Evolutionary conservation across 2,888 invertebrate genomes (phyloP), one percentile per base, ranked within the genome.

Genomic region (Parasteatoda lunata): DNA sequence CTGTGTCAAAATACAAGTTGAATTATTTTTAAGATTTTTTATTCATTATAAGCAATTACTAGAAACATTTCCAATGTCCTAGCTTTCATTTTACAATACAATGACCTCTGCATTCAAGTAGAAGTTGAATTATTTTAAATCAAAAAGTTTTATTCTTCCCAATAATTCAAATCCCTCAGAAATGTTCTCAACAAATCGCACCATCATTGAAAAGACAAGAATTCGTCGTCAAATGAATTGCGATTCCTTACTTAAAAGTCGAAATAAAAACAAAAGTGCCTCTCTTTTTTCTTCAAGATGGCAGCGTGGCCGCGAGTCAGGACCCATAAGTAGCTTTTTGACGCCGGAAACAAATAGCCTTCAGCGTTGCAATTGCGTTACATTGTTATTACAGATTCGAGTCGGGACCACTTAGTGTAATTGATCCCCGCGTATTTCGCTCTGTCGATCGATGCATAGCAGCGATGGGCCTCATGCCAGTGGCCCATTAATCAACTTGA

Each of bases 371-470:
- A 79, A 80, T 79, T 85, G 85, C 85, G 85, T 85, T 85, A 85
- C 85, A 85, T 85, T 85, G 85, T 85, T 85, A 85, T 85, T 85
- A 85, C 85, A 76, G 85, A 80, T 80, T 85, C 85, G 76, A 85
- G 85, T 85, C 85, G 70, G 79, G 76, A 85, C 85, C 85, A 85
- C 85, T 85, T 85, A 85, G 76, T 80, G 85, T 85, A 85, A 85
- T 85, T 85, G 85, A 85, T 85, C 85, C 85, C 79, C 77, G 71
- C 77, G 71, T 65, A 70, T 77, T 71, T 83, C 77, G 51, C 77
- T 49, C n/a, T 47, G 9, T 47, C 77, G 83, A 83, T 83, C 83
- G 71, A 83, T 83, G 70, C 83, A 48, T 71, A 47, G 83, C 82
- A 77, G 83, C 71, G 85, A 76, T 76, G 70, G 79, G 80, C 76